Evolutionary conservation across 2,113 vertebrate species (phyloP).

Genomic region (Esox niger): DNA sequence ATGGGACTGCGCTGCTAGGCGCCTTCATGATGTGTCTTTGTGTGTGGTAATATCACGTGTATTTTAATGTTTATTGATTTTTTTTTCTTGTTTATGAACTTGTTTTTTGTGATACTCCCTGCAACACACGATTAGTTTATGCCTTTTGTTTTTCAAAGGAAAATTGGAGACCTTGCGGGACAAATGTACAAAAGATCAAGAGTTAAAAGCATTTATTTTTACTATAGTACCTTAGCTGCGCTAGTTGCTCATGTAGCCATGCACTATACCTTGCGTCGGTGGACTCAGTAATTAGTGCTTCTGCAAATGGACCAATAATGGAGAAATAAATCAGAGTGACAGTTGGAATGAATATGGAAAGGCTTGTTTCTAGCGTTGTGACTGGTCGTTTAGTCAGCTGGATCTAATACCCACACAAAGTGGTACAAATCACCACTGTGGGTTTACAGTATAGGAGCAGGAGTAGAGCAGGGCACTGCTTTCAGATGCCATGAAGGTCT

Average conservation of each 20-base stretch:
- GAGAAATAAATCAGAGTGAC: slow-evolving; percentile 66
- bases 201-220: slow-evolving; percentile 36
- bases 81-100: neutral
- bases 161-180: neutral
- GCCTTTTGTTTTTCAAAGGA: neutral
- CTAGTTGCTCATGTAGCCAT: slow-evolving; percentile 22
- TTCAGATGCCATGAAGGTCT: neutral
- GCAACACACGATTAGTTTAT: neutral
- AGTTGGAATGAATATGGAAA: slow-evolving; percentile 60
- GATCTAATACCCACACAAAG: slow-evolving; percentile 55
- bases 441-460: slow-evolving; percentile 2
- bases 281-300: slow-evolving; percentile 67
- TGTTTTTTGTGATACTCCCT: neutral
- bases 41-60: neutral
- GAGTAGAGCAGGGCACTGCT: neutral
- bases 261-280: slow-evolving; percentile 35
- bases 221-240: neutral
- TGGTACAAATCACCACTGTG: slow-evolving; percentile 44
- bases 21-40: slow-evolving; percentile 22
- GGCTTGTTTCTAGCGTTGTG: slow-evolving; percentile 46
- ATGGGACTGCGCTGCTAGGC: slow-evolving; percentile 32
- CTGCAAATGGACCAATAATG: slow-evolving; percentile 67
- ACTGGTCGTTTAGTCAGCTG: slow-evolving; percentile 60
- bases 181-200: slow-evolving; percentile 21
- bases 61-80: neutral